Conservation (phyloP, 2,113 vertebrate species). For the Bubo bubo region DNA sequence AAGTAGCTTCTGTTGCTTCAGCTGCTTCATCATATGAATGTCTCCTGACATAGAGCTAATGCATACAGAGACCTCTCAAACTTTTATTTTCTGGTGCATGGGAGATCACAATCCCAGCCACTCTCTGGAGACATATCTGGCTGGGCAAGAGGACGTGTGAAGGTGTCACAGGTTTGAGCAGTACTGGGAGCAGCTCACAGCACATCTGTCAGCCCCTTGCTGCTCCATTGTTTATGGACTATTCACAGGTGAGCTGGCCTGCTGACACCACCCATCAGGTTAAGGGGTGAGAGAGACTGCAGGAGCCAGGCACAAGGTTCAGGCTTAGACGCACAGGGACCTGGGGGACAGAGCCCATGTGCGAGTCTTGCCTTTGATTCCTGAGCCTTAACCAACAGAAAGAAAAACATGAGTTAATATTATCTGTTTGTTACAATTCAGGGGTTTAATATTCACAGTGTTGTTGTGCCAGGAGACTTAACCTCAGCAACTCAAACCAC, state of each 20-base stretch:
- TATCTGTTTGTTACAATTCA: neutral
- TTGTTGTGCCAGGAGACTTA: neutral
- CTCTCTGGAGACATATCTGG: neutral
- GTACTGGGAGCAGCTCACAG: neutral
- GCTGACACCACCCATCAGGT: neutral
- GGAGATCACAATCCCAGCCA: neutral
- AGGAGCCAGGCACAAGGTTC: neutral
- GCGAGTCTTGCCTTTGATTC: neutral
- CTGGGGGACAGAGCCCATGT: neutral
- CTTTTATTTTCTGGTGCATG: neutral
- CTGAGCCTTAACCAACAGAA: neutral
- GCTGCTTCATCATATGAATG: neutral
- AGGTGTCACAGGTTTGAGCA: neutral
- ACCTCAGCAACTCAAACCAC: neutral
- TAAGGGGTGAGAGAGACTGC: neutral
- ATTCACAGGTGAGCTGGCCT: neutral
- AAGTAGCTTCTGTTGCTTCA: neutral
- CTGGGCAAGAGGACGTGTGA: neutral
- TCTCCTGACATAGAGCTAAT: neutral
- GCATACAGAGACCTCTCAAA: neutral
- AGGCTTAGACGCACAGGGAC: neutral
- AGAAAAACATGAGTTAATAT: neutral
- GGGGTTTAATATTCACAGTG: neutral
- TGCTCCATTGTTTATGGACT: neutral
- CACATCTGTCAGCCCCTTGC: fast-evolving